Conservation (phyloP, 1,140 invertebrate species). For the Drosophila triauraria region DNA sequence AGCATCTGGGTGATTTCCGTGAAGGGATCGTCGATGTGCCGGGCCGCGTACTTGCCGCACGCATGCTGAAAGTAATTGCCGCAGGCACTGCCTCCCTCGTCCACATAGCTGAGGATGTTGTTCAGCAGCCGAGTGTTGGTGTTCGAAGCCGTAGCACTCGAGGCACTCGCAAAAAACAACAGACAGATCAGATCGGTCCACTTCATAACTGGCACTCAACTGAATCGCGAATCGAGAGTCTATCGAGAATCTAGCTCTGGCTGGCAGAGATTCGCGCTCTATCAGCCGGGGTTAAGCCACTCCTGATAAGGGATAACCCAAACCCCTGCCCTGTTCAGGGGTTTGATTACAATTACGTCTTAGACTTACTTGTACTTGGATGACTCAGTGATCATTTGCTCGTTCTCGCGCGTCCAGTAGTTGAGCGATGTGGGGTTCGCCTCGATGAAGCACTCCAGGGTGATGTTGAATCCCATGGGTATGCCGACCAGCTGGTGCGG, state of each 20-base stretch:
- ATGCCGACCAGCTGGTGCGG: conserved; percentile 95
- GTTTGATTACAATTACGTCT: no score
- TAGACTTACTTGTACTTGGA: conserved; percentile 89
- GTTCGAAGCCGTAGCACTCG: background rate
- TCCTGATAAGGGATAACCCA: conserved; percentile 17
- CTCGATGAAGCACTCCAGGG: conserved; percentile 95
- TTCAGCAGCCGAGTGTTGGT: conserved; percentile 32
- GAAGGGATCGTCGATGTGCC: conserved; percentile 37
- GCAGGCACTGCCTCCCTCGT: conserved; percentile 51
- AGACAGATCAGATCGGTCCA: conserved; percentile 16
- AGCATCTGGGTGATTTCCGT: conserved; percentile 58
- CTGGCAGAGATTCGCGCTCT: background rate
- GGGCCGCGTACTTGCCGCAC: conserved; percentile 65
- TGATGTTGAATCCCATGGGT: conserved; percentile 92
- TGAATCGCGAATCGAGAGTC: conserved; percentile 6
- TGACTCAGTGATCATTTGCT: conserved; percentile 95
- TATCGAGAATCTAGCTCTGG: background rate
- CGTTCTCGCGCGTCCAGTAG: conserved; percentile 95
- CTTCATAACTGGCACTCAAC: conserved; percentile 13
- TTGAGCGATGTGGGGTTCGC: conserved; percentile 96
- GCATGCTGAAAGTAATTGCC: conserved; percentile 68
- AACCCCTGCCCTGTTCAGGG: background rate
- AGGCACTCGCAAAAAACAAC: background rate
- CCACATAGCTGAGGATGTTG: conserved; percentile 57
- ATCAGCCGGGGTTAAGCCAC: background rate